These are phyloP conservation scores for Mareca penelope DNA, from an alignment of 2,797 vertebrate species.

Conservation along the genomic window DNA sequence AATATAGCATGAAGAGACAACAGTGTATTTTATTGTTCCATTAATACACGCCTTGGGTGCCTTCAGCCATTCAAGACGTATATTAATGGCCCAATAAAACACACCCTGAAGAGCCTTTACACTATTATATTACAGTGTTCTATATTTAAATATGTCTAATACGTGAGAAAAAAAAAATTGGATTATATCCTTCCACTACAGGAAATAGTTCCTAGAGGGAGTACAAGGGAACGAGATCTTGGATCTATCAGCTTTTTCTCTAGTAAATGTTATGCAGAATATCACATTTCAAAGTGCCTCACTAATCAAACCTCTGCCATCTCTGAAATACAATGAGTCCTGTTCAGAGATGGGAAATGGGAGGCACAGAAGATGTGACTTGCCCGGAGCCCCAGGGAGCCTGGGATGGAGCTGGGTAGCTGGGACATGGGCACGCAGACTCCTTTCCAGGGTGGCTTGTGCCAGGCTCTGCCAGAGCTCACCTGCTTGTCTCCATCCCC, in stretches of 20 bases:
- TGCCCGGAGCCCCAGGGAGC: neutral
- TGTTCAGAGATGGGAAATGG: neutral
- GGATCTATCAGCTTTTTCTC: slow-evolving; percentile 14
- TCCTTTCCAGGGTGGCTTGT: neutral
- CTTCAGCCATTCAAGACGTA: slow-evolving; percentile 74
- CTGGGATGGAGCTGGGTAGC: neutral
- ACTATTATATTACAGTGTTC: slow-evolving; percentile 62
- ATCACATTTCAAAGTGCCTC: neutral
- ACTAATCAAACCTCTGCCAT: slow-evolving; percentile 4
- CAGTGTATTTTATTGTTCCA: slow-evolving; percentile 77
- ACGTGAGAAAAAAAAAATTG: slow-evolving; percentile 26
- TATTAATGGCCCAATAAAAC: slow-evolving; percentile 80
- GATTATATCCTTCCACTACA: slow-evolving; percentile 64
- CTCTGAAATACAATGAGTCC: neutral
- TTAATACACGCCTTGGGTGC: slow-evolving; percentile 77
- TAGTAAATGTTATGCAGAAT: neutral
- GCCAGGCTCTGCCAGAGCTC: neutral
- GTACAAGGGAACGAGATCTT: neutral
- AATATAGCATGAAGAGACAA: slow-evolving; percentile 78
- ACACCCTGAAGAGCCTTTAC: slow-evolving; percentile 73
- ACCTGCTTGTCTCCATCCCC: neutral
- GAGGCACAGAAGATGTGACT: neutral
- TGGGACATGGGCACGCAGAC: neutral
- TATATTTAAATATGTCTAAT: slow-evolving; percentile 74
- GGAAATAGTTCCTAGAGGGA: slow-evolving; percentile 61